Base-by-base conservation (phyloP, 2,797 vertebrate species). In the Halcyon leucocephala region DNA sequence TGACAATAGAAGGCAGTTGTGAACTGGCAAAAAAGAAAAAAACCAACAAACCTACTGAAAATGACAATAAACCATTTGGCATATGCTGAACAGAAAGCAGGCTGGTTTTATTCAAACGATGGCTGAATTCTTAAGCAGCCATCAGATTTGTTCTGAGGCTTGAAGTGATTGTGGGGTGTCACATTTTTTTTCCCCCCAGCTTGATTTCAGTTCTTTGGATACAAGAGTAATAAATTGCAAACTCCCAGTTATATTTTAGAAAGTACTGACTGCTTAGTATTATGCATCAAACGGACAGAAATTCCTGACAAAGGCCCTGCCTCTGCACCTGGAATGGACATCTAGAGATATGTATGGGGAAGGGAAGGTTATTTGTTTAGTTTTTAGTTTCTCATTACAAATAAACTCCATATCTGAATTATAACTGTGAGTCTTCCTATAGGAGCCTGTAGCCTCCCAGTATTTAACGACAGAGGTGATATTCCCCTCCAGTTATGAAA, bases 1-100 rank as follows among this genome's bases (percentile, higher is more conserved):
- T 96, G 91, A 97, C 78, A 96, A 90, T 78, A 94, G 95, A 92
- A 95, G 48, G 82, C 81, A 85, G 66, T 95, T 94, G 65, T 82
- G 95, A 97, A 93, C 80, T 73, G 76, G 49, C 66, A 89, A 39
- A 44, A 41, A 46, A 31, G 71, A 90, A 33, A 51, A 33, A 26
- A 8, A 4, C 37, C 35, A 78, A 52, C 72, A 51, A 71, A 8
- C 17, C 16, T 79, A 48, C 89, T 96, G 87, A 95, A 96, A 96
- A 93, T 81, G 85, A 89, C 85, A 93, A 74, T 41, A 92, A 60
- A 69, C 46, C 29, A 51, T 76, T 93, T 46, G 82, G 76, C 51
- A 24, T 42, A 31, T 0, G 0, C 82, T 24, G 46, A 79, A 20
- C 22, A 52, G 66, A 92, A 82, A 86, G 42, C 73, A 11, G 86